These are phyloP conservation scores for Calyptomena viridis DNA, from an alignment of 2,113 vertebrate genomes.

Conservation along the genomic window DNA sequence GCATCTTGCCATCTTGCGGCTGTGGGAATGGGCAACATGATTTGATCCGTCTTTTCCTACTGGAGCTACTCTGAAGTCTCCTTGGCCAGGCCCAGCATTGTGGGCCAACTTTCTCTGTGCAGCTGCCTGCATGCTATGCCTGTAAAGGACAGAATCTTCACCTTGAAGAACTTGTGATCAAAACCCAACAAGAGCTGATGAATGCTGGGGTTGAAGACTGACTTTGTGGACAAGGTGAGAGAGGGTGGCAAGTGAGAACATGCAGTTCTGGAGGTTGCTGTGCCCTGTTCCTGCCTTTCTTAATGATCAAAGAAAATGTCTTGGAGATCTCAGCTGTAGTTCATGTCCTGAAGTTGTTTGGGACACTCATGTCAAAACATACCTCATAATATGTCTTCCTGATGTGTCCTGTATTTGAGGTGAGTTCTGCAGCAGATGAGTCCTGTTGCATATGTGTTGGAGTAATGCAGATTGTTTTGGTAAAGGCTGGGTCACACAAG, in stretches of 20 bases:
- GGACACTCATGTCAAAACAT: not conserved
- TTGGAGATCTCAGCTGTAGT: not conserved
- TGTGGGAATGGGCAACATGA: not conserved
- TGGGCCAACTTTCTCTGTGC: not conserved
- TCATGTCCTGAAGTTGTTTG: not conserved
- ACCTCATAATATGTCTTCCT: not conserved
- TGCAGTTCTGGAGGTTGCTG: not conserved
- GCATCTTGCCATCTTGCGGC: not conserved
- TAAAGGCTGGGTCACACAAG: not conserved
- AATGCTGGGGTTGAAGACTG: not conserved
- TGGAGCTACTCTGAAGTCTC: not conserved
- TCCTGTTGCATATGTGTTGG: fast-evolving
- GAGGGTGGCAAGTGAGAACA: constrained; percentile 13
- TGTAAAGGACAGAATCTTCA: constrained; percentile 31
- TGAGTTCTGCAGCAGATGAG: not conserved
- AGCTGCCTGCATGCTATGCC: not conserved
- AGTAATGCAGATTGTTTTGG: not conserved
- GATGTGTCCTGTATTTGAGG: not conserved
- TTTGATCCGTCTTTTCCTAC: not conserved
- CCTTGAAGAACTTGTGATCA: constrained; percentile 45
- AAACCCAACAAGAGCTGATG: not conserved
- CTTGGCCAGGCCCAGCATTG: fast-evolving
- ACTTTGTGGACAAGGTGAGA: constrained; percentile 5
- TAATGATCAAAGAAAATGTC: not conserved
- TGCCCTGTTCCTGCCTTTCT: not conserved